Evolutionary conservation across 2,797 vertebrate genomes (phyloP).

Genomic region (Threskiornis aethiopicus): DNA sequence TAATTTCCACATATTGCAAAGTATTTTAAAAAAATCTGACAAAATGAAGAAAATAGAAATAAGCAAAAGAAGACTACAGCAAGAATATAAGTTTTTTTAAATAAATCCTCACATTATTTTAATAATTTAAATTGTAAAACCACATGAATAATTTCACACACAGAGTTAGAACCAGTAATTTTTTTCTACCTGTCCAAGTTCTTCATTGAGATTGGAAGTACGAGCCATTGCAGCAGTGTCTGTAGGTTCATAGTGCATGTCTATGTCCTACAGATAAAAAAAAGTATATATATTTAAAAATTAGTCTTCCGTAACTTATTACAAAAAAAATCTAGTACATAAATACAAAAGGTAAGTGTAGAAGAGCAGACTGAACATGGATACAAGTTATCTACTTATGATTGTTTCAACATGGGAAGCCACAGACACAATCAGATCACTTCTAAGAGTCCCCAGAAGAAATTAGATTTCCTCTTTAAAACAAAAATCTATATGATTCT

Average conservation of each 20-base stretch:
- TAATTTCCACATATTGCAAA: neutral
- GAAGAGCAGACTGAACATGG: neutral
- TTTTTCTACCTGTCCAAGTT: conserved; percentile 90
- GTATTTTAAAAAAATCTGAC: neutral
- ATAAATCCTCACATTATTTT: neutral
- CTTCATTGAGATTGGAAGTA: conserved; percentile 98
- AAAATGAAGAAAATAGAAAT: neutral
- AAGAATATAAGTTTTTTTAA: neutral
- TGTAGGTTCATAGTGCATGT: conserved; percentile 94
- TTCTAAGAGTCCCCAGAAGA: neutral
- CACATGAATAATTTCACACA: neutral
- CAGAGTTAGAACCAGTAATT: neutral
- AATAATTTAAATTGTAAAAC: neutral
- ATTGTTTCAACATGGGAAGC: neutral
- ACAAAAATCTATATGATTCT: neutral
- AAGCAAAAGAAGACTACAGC: neutral
- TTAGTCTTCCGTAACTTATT: neutral
- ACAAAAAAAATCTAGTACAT: neutral
- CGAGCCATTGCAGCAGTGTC: conserved; percentile 96
- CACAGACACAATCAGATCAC: neutral
- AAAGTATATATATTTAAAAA: neutral
- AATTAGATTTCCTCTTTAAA: neutral
- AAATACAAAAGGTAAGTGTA: neutral
- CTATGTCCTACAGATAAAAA: conserved; percentile 83
- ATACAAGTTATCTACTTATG: neutral